Conservation (phyloP, 1,140 invertebrate genomes). For the Dreissena rostriformis region DNA sequence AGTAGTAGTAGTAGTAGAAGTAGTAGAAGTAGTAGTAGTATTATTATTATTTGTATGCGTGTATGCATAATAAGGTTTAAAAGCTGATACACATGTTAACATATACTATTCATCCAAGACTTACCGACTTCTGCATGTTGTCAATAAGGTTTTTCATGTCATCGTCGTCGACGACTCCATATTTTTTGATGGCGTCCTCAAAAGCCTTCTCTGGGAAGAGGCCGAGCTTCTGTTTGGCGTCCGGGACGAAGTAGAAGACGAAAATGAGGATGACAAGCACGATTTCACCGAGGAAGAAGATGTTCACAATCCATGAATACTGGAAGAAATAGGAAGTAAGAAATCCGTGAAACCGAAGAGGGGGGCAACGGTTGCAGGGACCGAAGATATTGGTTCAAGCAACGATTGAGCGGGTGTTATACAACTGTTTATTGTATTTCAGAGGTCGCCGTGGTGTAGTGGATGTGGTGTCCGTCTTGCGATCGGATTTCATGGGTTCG, state of each 20-base stretch:
- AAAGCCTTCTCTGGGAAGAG: slow-evolving; percentile 90
- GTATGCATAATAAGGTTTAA: neutral
- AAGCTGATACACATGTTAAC: neutral
- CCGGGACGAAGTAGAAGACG: slow-evolving; percentile 82
- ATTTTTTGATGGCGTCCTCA: slow-evolving; percentile 94
- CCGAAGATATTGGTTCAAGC: too few relatives aligned
- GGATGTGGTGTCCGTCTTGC: too few relatives aligned
- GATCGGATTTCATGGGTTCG: too few relatives aligned
- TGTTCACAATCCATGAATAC: slow-evolving; percentile 62
- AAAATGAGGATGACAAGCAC: slow-evolving; percentile 85
- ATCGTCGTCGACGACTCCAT: slow-evolving; percentile 89
- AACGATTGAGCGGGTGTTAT: neutral
- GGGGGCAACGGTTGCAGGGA: neutral
- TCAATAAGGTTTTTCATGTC: slow-evolving; percentile 97
- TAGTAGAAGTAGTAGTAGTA: too few relatives aligned
- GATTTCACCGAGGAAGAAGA: slow-evolving; percentile 66
- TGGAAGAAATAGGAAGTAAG: slow-evolving; percentile 47
- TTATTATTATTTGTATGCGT: neutral
- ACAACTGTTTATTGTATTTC: neutral
- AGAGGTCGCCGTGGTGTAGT: too few relatives aligned
- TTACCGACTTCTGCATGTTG: slow-evolving; percentile 94
- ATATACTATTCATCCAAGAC: slow-evolving; percentile 43
- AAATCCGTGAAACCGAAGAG: neutral
- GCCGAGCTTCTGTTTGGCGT: slow-evolving; percentile 51
- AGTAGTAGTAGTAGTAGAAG: too few relatives aligned